Percentiles rank a stretch among this genome's conserved stretches.
These are phyloP conservation scores for Emesis furor DNA, from an alignment of 2,888 invertebrate species.

Conservation along the genomic window DNA sequence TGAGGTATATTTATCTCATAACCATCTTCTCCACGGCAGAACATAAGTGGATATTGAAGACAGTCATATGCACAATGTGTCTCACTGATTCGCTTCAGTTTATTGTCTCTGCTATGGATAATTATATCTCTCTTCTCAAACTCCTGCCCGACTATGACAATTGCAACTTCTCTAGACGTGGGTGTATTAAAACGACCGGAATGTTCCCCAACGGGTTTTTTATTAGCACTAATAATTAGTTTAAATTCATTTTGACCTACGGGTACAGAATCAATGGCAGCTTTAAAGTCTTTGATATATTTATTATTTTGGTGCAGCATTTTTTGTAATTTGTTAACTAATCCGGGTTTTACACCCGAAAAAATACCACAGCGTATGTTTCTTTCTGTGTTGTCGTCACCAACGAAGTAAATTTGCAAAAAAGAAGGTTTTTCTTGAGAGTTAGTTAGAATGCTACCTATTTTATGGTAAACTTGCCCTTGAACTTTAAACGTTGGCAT, in stretches of 20 bases:
- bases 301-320: not conserved
- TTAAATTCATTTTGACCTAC: constrained; percentile 42
- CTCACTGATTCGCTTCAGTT: constrained; percentile 53
- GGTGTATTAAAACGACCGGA: constrained; percentile 67
- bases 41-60: constrained; percentile 71
- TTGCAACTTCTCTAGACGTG: not conserved
- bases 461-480: not conserved
- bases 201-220: constrained; percentile 48
- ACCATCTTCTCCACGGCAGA: constrained; percentile 9
- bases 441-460: not conserved
- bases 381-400: not conserved
- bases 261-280: not conserved
- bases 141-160: constrained; percentile 16
- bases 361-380: not conserved
- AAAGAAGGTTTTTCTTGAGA: not conserved
- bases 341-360: not conserved
- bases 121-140: constrained; percentile 56
- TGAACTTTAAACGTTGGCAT: not conserved
- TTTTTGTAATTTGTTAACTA: not conserved
- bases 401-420: not conserved
- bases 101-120: constrained; percentile 36
- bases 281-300: not conserved
- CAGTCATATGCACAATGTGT: constrained; percentile 67
- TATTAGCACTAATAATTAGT: constrained; percentile 45
- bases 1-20: not conserved